phyloP scores from a whole-genome alignment of 2,888 invertebrate species.

The Crematogaster levior region DNA sequence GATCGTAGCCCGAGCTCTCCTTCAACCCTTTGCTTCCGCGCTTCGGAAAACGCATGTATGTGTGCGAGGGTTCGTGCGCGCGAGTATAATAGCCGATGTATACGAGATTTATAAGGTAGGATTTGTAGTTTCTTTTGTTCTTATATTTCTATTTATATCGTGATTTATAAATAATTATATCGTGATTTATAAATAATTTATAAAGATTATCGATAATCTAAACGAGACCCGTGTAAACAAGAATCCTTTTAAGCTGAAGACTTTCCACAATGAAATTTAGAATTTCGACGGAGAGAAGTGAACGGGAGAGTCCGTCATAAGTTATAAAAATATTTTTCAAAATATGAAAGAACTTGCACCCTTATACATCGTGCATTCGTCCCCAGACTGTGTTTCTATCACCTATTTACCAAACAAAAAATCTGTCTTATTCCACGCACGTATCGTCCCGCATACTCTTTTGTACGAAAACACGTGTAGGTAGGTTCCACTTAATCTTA shows the following conservation, averaged over 20 bases:
- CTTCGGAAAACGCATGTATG: slow-evolving; percentile 46
- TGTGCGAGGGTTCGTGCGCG: not conserved
- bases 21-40: slow-evolving; percentile 70
- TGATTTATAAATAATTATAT: no score
- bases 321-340: slow-evolving; percentile 34
- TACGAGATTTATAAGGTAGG: not conserved
- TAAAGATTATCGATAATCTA: not conserved
- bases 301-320: not conserved
- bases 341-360: not conserved
- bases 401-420: slow-evolving; percentile 45
- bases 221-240: not conserved
- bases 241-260: not conserved
- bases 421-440: slow-evolving; percentile 44
- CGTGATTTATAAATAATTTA: not conserved
- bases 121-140: not conserved
- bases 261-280: not conserved
- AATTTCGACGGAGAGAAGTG: not conserved
- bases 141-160: not conserved
- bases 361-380: slow-evolving; percentile 32
- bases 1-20: slow-evolving; percentile 77
- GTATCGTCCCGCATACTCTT: slow-evolving; percentile 21
- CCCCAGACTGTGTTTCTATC: slow-evolving; percentile 39
- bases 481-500: slow-evolving; percentile 42
- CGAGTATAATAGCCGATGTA: not conserved
- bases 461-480: slow-evolving; percentile 33